Conservation (phyloP, 2,888 invertebrate genomes). For the Idaea straminata region DNA sequence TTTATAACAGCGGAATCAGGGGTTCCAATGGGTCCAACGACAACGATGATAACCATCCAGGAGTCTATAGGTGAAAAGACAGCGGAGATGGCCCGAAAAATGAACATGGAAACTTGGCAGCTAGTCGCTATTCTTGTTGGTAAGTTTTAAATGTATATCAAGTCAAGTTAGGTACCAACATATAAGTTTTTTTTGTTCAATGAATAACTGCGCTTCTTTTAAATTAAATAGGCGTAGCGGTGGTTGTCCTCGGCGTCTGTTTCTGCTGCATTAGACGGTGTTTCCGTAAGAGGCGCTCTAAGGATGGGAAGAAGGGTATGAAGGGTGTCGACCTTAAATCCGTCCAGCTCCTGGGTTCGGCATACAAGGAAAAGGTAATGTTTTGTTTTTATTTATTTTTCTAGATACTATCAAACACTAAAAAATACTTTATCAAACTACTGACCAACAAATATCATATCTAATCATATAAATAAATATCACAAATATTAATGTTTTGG, state of each 20-base stretch:
- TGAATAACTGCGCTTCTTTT: not conserved
- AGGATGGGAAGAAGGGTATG: slow-evolving; percentile 96
- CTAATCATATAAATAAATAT: too few species aligned
- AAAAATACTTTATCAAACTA: too few species aligned
- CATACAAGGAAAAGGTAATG: slow-evolving; percentile 98
- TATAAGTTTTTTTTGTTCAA: too few species aligned
- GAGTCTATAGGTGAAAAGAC: slow-evolving; percentile 80
- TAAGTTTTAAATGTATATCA: slow-evolving; percentile 47
- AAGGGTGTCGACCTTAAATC: slow-evolving; percentile 98
- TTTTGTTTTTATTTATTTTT: slow-evolving; percentile 35
- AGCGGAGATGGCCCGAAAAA: slow-evolving; percentile 83
- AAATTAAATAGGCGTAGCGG: slow-evolving; percentile 82
- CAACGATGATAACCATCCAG: slow-evolving; percentile 52
- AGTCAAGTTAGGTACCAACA: too few species aligned
- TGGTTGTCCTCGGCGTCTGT: slow-evolving; percentile 91
- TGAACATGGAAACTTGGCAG: slow-evolving; percentile 91
- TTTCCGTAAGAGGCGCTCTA: slow-evolving; percentile 94
- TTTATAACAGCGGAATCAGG: slow-evolving; percentile 29
- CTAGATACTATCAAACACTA: too few species aligned
- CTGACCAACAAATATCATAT: too few species aligned
- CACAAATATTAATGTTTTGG: not conserved
- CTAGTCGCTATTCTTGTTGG: slow-evolving; percentile 91
- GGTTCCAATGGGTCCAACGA: slow-evolving; percentile 30
- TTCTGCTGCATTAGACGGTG: slow-evolving; percentile 96
- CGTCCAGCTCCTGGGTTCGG: slow-evolving; percentile 96